Evolutionary conservation across 1,140 invertebrate genomes (phyloP).

Genomic region (Chironomus striatipennis): DNA sequence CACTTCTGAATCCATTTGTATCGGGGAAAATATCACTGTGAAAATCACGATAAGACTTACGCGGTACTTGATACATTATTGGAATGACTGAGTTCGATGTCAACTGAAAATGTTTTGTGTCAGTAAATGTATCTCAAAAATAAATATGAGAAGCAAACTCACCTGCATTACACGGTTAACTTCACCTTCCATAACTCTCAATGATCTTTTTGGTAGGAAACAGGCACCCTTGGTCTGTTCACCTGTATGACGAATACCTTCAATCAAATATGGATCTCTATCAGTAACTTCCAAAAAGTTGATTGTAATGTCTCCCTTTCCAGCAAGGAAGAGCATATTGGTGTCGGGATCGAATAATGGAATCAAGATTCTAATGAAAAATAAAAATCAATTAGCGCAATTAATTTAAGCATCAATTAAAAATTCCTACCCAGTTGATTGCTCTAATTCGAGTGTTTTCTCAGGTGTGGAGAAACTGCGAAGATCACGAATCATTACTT

Average conservation of each 20-base stretch:
- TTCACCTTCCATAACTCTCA: conserved; percentile 91
- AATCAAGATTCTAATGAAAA: conserved; percentile 54
- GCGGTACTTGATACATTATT: conserved; percentile 87
- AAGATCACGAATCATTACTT: conserved; percentile 79
- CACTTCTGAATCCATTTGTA: conserved; percentile 65
- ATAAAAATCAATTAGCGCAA: too few relatives aligned
- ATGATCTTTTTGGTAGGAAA: conserved; percentile 79
- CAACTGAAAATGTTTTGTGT: conserved; percentile 38
- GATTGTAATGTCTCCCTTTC: conserved; percentile 86
- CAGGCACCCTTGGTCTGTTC: conserved; percentile 89
- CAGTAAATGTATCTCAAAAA: background rate
- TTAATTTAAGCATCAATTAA: too few relatives aligned
- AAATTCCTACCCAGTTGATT: conserved; percentile 60
- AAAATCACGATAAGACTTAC: conserved; percentile 91
- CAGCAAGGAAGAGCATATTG: conserved; percentile 86
- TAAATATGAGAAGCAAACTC: background rate
- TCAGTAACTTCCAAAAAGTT: conserved; percentile 78
- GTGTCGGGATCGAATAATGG: conserved; percentile 86
- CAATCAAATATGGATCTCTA: conserved; percentile 72
- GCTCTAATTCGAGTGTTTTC: conserved; percentile 72
- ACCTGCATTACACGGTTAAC: conserved; percentile 77
- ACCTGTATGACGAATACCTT: conserved; percentile 54
- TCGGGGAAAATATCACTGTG: conserved; percentile 89
- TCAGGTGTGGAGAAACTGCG: conserved; percentile 69
- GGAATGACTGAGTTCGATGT: conserved; percentile 78